A percentile compares a stretch with the other conserved stretches of the same genome.
phyloP scores from a whole-genome alignment of 2,113 vertebrate genomes.

The Sander lucioperca region DNA sequence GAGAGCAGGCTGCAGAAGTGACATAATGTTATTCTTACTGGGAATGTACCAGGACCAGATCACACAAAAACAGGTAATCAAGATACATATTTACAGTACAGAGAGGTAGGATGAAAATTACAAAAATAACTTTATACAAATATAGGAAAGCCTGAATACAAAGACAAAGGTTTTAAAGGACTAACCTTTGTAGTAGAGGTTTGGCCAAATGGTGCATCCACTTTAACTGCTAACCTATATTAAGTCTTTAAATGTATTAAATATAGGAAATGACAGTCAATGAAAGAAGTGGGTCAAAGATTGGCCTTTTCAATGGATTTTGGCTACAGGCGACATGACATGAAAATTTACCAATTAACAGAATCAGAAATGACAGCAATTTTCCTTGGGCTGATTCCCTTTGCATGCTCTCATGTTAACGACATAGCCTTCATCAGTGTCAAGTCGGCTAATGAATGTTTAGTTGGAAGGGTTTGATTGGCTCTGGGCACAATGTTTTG shows the following conservation, averaged over 20 bases:
- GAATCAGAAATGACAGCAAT: slow-evolving; percentile 51
- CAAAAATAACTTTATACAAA: too few relatives aligned
- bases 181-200: neutral
- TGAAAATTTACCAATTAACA: slow-evolving; percentile 55
- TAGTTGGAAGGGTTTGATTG: slow-evolving; percentile 48
- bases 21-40: neutral
- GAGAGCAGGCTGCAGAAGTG: neutral
- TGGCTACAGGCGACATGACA: slow-evolving; percentile 32
- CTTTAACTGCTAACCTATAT: neutral
- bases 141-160: neutral
- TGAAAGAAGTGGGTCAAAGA: slow-evolving; percentile 31
- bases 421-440: slow-evolving; percentile 55
- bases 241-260: neutral
- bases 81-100: too few relatives aligned
- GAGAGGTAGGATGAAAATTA: too few relatives aligned
- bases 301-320: slow-evolving; percentile 44
- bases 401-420: slow-evolving; percentile 41
- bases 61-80: neutral
- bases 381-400: slow-evolving; percentile 40
- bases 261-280: neutral
- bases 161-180: neutral
- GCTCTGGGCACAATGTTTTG: slow-evolving; percentile 63
- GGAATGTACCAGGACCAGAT: too few relatives aligned
- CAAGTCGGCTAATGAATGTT: slow-evolving; percentile 61
- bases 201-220: neutral